phyloP scores from a whole-genome alignment of 2,113 vertebrate genomes.

The Thermophis baileyi region DNA sequence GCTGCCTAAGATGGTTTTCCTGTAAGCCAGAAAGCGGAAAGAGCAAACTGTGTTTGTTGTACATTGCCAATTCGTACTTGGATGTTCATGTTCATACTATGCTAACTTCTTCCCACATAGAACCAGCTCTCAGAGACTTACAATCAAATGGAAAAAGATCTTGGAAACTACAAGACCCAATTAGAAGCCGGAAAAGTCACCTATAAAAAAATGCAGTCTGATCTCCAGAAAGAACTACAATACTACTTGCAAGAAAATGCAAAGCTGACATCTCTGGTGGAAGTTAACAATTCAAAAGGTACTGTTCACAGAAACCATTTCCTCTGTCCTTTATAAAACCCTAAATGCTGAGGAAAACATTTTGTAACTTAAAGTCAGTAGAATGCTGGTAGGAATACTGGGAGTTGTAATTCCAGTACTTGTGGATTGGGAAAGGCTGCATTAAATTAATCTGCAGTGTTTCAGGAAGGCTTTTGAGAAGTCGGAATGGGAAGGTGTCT shows the following conservation, averaged over 20 bases:
- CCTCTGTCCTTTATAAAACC: neutral
- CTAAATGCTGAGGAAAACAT: neutral
- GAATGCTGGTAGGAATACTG: neutral
- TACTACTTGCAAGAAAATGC: slow-evolving; percentile 80
- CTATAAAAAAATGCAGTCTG: slow-evolving; percentile 79
- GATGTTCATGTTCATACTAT: slow-evolving; percentile 1
- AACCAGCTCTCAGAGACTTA: slow-evolving; percentile 60
- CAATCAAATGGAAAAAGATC: slow-evolving; percentile 75
- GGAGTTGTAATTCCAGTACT: neutral
- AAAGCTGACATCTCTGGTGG: slow-evolving; percentile 77
- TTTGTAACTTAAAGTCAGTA: neutral
- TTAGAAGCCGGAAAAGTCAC: slow-evolving; percentile 74
- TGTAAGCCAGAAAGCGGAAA: neutral
- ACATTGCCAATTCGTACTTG: too few species aligned
- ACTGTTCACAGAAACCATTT: slow-evolving; percentile 5
- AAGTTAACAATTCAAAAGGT: slow-evolving; percentile 89
- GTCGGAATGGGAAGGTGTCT: neutral
- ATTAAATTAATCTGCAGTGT: neutral
- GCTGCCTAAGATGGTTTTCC: neutral
- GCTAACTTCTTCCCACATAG: slow-evolving; percentile 62
- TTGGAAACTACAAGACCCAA: slow-evolving; percentile 66
- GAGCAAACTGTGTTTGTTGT: neutral
- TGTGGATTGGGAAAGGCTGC: neutral
- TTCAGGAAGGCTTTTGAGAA: neutral
- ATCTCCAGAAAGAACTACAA: slow-evolving; percentile 87